A percentile compares a stretch with the other conserved stretches of the same genome.
phyloP scores from a whole-genome alignment of 37 sponge, comb jelly and placozoan species.

The Bolinopsis microptera region DNA sequence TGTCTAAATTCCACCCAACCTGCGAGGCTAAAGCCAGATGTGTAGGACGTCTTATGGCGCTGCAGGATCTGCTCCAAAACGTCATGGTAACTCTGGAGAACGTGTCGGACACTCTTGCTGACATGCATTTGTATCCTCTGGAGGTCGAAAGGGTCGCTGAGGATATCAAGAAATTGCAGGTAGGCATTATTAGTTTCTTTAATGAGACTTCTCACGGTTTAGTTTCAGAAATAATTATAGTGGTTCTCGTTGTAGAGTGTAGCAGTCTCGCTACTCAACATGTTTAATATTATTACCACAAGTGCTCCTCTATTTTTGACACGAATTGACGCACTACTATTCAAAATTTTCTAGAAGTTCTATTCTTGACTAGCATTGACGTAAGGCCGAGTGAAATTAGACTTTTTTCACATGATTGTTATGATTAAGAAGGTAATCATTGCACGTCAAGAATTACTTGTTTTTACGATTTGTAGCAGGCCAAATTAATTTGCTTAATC shows the following conservation, averaged over 20 bases:
- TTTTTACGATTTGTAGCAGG: background rate
- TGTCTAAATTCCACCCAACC: background rate
- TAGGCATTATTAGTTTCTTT: no score
- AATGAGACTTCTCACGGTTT: no score
- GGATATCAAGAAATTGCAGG: constrained; percentile 44
- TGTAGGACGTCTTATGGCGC: background rate
- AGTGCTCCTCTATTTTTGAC: no score
- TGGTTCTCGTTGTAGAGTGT: no score
- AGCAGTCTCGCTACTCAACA: no score
- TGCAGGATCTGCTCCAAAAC: background rate
- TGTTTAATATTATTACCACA: no score
- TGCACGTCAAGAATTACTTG: no score
- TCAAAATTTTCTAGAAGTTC: background rate
- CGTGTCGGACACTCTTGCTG: constrained; percentile 8
- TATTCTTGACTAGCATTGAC: no score
- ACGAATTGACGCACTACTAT: background rate
- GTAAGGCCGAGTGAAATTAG: background rate
- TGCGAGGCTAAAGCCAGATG: background rate
- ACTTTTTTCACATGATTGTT: background rate
- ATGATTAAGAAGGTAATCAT: no score
- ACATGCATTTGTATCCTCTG: constrained; percentile 20
- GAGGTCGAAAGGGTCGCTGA: background rate
- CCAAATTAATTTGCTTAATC: background rate
- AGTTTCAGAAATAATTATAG: no score
- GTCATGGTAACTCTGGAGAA: constrained; percentile 7